Evolutionary conservation across 2,113 vertebrate genomes (phyloP), one percentile per base, ranked within the genome.

Genomic region (Oceanodroma tethys): DNA sequence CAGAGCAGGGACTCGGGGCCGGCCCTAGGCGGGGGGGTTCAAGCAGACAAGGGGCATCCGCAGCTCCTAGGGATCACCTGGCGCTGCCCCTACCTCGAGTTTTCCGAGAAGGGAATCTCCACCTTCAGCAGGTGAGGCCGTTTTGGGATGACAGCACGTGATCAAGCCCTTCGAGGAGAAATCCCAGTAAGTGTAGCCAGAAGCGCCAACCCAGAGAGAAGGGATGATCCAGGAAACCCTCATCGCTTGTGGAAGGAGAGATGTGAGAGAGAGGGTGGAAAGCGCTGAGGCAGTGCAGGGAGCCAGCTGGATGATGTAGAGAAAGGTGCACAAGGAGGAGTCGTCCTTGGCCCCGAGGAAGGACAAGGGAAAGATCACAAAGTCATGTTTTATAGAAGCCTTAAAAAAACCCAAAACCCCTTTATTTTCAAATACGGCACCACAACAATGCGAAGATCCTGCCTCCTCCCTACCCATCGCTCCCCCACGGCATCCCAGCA

Each of bases 351-450:
- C 65, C 56, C 26, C 38, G 10, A 36, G 50, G 50, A 62, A 42
- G 38, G 50, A 13, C 17, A 1, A 53, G 29, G 11, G 32, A 38
- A 59, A 30, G 34, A 10, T 34, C 8, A 19, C 72, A 62, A 6
- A 76, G 5, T 11, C 29, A 8, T 13, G 34, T 27, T 70, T 82
- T 30, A 25, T 7, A n/a, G 26, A 4, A 18, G 21, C 56, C 16
- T 80, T 34, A 26, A 30, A 38, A 30, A 63, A 72, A 36, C 3
- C 0, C 4, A 8, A 65, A 14, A 1, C 0, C 20, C 2, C 47
- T 80, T 86, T 73, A 30, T 78, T 95, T 70, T 70, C 45, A 45
- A 15, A 47, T 6, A 30, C 0, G 4, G 34, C 45, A 36, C 16
- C 6, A 9, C 8, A 42, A n/a, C 34, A 20, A 38, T 6, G 32